Evolutionary conservation across 1,140 invertebrate species (phyloP), one percentile per base, ranked within the genome.

Genomic region (Drosophila rhopaloa): DNA sequence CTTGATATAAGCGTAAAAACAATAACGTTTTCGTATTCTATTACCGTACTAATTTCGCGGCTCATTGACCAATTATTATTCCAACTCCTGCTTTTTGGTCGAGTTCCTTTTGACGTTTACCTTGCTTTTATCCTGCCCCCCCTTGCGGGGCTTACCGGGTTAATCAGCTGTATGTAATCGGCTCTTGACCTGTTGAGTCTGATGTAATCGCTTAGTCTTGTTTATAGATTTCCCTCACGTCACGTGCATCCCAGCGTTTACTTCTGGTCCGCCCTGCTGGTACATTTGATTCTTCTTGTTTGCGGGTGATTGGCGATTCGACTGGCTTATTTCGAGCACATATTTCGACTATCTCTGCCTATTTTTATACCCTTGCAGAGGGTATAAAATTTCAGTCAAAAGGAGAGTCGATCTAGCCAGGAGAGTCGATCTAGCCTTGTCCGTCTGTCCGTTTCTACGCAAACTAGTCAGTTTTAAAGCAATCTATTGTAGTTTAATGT

Each of bases 111-210:
- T 71, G 54, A 71, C 38, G 51, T 57, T 37, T 29, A 16, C 56
- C 9, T 32, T 8, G 6, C 37, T 29, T 40, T 10, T 8, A 9
- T 6, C 5, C 32, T 6, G 14, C 14, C 44, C 9, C 9, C 27
- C 57, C 1, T 7, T 7, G 29, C 48, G 47, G 40, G 58, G 65
- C 46, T 72, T 72, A 54, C 54, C 24, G 41, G 58, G 60, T 62
- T 47, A 81, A 66, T 81, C 60, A 75, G 44, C 46, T 56, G 72
- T 59, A 57, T 32, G 59, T 79, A 80, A 81, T 76, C 59, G 47
- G 37, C 40, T 44, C 9, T 37, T 61, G 78, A 73, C 58, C 61
- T 75, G 60, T 66, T 63, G 60, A 47, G 38, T 40, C 27, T 14
- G 37, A 24, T 38, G 35, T 32, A 27, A 27, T 7, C 47, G 48